Base-by-base conservation (phyloP, 2,888 invertebrate species). In the Meandrusa payeni region DNA sequence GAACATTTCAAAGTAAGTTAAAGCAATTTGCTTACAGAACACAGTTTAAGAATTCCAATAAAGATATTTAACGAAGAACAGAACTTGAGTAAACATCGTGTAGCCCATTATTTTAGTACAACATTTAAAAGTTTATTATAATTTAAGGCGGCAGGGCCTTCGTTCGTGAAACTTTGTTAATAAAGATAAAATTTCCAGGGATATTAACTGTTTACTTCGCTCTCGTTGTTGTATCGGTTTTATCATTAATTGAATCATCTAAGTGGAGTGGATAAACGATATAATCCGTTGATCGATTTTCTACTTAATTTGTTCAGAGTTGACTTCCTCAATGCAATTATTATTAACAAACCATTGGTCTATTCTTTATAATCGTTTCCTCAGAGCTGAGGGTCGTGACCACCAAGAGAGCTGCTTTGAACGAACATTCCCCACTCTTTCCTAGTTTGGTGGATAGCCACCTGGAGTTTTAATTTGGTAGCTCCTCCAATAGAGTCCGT, bases 121-220 rank as follows among this genome's bases (percentile, higher is more conserved):
- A 42, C 36, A 42, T 24, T 42, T 37, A 31, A 42, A 42, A 42
- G 17, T 42, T 24, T 23, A 37, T 42, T 36, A 42, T 37, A 37
- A 37, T 37, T 37, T 31, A 42, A 42, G 24, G 28, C 10, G 34
- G 12, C 15, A 12, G 22, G 19, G 24, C 27, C n/a, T 23, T 24
- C 17, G 23, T 37, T 28, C 22, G 12, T 5, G 12, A 37, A 42
- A 42, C 42, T 42, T 37, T 28, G 29, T 26, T 31, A 37, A 37
- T 42, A 42, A 36, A 36, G 41, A 37, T 42, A 26, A 31, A 37
- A 26, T 22, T 10, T 15, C 26, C 11, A n/a, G 3, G 12, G 17
- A 22, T 23, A 23, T 29, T 31, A 12, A 42, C 11, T 37, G 24
- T 42, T 29, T 29, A 42, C 23, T 31, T 41, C 37, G 9, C 31